Evolutionary conservation across 2,113 vertebrate genomes (phyloP).

Genomic region (Chloebia gouldiae): DNA sequence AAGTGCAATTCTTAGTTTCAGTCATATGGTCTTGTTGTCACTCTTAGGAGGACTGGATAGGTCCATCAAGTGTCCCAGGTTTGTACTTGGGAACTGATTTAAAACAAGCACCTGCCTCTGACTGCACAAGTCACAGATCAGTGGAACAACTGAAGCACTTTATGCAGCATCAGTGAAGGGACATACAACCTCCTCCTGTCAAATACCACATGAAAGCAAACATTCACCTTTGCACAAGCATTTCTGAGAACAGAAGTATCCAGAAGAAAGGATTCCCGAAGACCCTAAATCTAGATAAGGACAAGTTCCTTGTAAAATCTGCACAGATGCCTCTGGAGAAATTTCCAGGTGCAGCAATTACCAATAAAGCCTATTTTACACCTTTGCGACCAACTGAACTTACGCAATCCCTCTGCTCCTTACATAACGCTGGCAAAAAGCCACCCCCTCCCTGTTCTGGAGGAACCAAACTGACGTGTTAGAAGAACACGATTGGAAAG

Average conservation of each 20-base stretch:
- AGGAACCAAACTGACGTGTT: conserved; percentile 37
- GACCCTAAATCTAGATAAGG: neutral
- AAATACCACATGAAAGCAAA: neutral
- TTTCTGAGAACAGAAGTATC: neutral
- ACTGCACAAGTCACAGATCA: neutral
- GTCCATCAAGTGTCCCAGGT: neutral
- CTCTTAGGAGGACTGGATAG: neutral
- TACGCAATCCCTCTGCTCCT: conserved; percentile 31
- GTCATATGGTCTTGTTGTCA: neutral
- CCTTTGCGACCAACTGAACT: conserved; percentile 28
- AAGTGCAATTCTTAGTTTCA: neutral
- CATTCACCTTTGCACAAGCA: neutral
- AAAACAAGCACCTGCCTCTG: neutral
- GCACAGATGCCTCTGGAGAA: neutral
- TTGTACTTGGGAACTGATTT: neutral
- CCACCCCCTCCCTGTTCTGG: conserved; percentile 56
- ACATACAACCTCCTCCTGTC: neutral
- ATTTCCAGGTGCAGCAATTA: neutral
- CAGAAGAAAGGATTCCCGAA: neutral
- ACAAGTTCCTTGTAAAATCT: neutral
- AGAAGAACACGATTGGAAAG: conserved; percentile 22
- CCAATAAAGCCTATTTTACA: conserved; percentile 32
- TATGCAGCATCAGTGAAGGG: neutral
- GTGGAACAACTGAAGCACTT: neutral
- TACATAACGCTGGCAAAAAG: conserved; percentile 45